Percentiles rank a stretch among this genome's conserved stretches.
Conservation (phyloP, 1,140 invertebrate species). For the Drosophila fuyamai region DNA sequence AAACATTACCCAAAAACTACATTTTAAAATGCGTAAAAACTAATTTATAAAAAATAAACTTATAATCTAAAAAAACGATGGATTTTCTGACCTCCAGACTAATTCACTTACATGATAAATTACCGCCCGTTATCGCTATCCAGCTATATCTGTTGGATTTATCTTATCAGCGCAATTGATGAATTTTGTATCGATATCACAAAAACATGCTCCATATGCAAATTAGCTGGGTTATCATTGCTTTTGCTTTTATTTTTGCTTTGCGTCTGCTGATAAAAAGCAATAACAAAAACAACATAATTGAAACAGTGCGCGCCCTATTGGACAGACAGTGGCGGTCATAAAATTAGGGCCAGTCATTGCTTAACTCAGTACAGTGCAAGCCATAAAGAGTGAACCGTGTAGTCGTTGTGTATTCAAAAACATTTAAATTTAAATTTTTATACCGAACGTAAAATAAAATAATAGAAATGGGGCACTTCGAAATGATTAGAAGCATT, state of each 20-base stretch:
- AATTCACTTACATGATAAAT: constrained; percentile 61
- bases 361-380: constrained; percentile 9
- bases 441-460: too few species aligned
- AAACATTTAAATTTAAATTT: too few species aligned
- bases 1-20: constrained; percentile 3
- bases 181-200: constrained; percentile 39
- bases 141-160: constrained; percentile 43
- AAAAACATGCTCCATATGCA: constrained; percentile 70
- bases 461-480: too few species aligned
- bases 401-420: too few species aligned
- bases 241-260: constrained; percentile 36
- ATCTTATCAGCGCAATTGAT: constrained; percentile 56
- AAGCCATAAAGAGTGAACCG: not conserved
- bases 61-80: not conserved
- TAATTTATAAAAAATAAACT: too few species aligned
- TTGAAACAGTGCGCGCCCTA: constrained; percentile 45
- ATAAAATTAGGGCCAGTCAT: constrained; percentile 48
- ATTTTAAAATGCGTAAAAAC: not conserved
- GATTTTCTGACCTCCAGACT: constrained; percentile 3
- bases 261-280: constrained; percentile 53
- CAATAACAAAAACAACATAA: constrained; percentile 57
- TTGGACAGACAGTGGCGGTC: constrained; percentile 69
- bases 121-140: constrained; percentile 34
- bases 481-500: too few species aligned
- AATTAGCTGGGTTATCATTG: constrained; percentile 64